These are phyloP conservation scores for Lagenorhynchus albirostris DNA, from an alignment of 2,113 vertebrate species.

Conservation along the genomic window DNA sequence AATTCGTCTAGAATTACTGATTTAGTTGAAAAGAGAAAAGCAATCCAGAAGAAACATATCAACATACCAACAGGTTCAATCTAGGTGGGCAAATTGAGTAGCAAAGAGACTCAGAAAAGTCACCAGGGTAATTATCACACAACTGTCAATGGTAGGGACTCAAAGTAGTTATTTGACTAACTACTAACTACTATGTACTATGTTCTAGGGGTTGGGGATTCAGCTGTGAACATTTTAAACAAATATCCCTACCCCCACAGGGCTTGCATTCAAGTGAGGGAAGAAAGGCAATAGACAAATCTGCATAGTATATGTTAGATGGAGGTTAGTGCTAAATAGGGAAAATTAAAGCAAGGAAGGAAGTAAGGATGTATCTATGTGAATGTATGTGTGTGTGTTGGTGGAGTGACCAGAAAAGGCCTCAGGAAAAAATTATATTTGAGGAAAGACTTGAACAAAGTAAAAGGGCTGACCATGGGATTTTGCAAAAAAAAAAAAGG, in stretches of 20 bases:
- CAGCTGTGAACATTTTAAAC: background rate
- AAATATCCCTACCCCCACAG: background rate
- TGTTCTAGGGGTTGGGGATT: background rate
- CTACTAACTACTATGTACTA: too few species aligned
- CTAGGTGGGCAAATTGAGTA: background rate
- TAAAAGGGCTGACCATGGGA: background rate
- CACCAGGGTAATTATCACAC: background rate
- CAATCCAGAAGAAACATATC: background rate
- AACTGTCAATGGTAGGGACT: too few species aligned
- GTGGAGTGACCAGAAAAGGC: background rate
- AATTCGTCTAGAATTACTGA: slow-evolving; percentile 11
- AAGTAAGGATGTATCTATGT: background rate
- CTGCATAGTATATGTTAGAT: background rate
- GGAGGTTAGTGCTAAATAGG: background rate
- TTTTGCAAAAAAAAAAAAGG: background rate
- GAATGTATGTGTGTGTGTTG: background rate
- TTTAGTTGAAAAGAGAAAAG: background rate
- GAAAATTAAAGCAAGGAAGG: background rate
- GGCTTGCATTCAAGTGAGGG: background rate
- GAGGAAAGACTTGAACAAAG: background rate
- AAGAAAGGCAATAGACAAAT: background rate
- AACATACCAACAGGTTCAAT: background rate
- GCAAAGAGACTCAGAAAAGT: background rate
- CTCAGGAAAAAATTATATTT: background rate
- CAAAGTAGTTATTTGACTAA: background rate